Conservation (phyloP, 1,140 invertebrate species). For the Drosophila sucinea region DNA sequence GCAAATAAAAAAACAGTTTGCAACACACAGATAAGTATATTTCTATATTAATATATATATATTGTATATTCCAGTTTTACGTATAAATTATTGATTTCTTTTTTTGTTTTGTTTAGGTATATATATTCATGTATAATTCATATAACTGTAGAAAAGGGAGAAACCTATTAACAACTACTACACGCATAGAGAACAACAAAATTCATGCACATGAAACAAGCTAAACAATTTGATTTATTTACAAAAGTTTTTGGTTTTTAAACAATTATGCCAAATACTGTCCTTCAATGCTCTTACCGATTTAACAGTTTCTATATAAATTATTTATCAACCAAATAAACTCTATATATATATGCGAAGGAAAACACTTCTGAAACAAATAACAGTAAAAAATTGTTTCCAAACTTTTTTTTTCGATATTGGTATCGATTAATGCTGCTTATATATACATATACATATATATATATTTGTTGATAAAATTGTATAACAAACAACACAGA, state of each 20-base stretch:
- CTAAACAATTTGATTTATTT: conserved; percentile 61
- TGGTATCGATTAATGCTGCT: conserved; percentile 38
- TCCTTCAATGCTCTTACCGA: conserved; percentile 12
- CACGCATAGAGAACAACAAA: conserved; percentile 68
- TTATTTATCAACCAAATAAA: conserved; percentile 61
- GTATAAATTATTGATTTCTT: conserved; percentile 44
- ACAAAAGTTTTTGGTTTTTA: conserved; percentile 54
- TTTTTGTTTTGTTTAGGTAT: conserved; percentile 18
- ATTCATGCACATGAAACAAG: conserved; percentile 51
- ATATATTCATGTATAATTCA: conserved; percentile 21
- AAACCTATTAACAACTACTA: conserved; percentile 63
- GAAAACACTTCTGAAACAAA: conserved; percentile 54
- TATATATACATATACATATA: conserved; percentile 37
- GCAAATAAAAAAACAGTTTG: conserved; percentile 13
- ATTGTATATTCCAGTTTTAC: conserved; percentile 52
- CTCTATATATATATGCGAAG: background rate
- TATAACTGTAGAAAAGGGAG: conserved; percentile 34
- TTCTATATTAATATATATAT: conserved; percentile 41
- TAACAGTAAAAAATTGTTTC: conserved; percentile 65
- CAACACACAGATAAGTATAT: conserved; percentile 40
- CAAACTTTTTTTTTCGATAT: conserved; percentile 35
- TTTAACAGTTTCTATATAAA: background rate
- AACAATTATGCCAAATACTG: conserved; percentile 64
- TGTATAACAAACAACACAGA: conserved; percentile 71
- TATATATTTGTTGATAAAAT: conserved; percentile 52